Evolutionary conservation across 92 coral and sea anemone genomes (phyloP).

Genomic region (Palythoa grandiflora): DNA sequence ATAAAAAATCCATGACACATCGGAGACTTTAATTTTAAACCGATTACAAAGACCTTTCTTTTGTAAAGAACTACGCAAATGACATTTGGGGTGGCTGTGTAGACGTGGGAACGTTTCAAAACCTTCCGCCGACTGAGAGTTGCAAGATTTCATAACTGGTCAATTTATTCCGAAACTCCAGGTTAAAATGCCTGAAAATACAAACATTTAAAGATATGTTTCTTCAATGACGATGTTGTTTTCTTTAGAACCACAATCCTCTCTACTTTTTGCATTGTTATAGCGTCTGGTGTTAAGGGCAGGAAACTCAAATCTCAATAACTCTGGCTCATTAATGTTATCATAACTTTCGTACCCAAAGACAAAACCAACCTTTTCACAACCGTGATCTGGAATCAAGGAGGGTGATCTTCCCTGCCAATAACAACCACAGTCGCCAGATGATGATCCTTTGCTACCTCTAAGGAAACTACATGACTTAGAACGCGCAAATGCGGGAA

Average conservation of each 20-base stretch:
- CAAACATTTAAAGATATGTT: conserved; percentile 16
- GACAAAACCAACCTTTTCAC: neutral
- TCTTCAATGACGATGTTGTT: conserved; percentile 3
- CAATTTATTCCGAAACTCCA: neutral
- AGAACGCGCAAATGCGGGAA: conserved; percentile 18
- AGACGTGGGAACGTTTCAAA: neutral
- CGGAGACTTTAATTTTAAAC: no score
- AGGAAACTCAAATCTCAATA: conserved; percentile 15
- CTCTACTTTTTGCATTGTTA: neutral
- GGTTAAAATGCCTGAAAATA: neutral
- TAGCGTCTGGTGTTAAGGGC: neutral
- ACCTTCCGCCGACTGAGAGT: neutral
- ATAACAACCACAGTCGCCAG: conserved; percentile 3
- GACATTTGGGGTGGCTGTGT: no score
- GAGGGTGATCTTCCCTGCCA: conserved; percentile 8
- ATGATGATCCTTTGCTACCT: conserved; percentile 72
- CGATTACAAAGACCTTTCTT: no score
- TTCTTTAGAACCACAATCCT: neutral
- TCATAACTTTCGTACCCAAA: conserved; percentile 7
- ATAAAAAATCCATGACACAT: no score
- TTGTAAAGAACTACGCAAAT: no score
- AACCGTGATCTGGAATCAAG: neutral
- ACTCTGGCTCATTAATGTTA: conserved; percentile 1
- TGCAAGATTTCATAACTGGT: neutral
- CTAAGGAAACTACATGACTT: conserved; percentile 60